Conservation (phyloP, 2,113 vertebrate genomes). For the Sturnira hondurensis region DNA sequence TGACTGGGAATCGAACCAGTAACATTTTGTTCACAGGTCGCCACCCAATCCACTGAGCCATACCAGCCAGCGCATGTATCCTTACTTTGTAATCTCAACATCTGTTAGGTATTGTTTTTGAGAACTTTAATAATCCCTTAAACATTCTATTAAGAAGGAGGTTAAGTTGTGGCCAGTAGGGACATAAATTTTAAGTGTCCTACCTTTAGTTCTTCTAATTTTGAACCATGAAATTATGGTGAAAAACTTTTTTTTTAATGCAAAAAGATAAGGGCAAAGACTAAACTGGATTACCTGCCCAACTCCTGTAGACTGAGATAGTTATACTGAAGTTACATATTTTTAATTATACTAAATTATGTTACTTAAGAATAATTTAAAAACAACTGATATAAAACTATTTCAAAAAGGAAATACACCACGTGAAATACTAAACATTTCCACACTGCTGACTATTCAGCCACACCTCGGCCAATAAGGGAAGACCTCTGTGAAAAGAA, state of each 20-base stretch:
- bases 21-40: too few species aligned
- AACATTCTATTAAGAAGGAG: background rate
- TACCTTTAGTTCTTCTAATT: constrained; percentile 1
- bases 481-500: background rate
- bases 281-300: background rate
- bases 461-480: background rate
- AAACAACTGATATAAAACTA: background rate
- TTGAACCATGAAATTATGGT: background rate
- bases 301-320: background rate
- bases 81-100: background rate
- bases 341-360: background rate
- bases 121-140: constrained; percentile 1
- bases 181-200: background rate
- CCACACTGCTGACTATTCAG: background rate
- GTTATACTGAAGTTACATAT: background rate
- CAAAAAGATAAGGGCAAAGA: background rate
- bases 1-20: too few species aligned
- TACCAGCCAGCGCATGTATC: background rate
- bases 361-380: background rate
- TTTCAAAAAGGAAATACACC: background rate
- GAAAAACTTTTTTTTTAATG: background rate
- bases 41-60: too few species aligned
- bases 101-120: background rate
- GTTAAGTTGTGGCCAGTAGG: background rate
- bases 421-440: background rate